These are phyloP conservation scores for Pasiphila rectangulata DNA, from an alignment of 2,888 invertebrate genomes.

Conservation along the genomic window DNA sequence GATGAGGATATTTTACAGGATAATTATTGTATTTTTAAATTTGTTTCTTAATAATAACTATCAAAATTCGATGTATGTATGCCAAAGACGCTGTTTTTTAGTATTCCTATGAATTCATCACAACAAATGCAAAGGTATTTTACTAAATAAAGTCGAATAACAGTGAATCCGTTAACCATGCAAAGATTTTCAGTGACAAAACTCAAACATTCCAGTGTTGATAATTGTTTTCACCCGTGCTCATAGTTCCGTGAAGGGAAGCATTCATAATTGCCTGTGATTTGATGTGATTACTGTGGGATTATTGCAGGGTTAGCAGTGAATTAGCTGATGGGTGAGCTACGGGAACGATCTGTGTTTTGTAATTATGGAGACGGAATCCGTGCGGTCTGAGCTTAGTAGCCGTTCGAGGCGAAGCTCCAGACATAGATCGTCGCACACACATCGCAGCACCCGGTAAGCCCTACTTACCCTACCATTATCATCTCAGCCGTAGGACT, in stretches of 20 bases:
- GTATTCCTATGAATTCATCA: slow-evolving; percentile 47
- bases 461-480: slow-evolving; percentile 6
- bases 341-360: slow-evolving; percentile 38
- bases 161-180: slow-evolving; percentile 17
- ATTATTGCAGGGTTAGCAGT: slow-evolving; percentile 53
- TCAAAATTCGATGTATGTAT: slow-evolving; percentile 58
- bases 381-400: slow-evolving; percentile 95
- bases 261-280: slow-evolving; percentile 68
- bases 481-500: too few species aligned
- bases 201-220: slow-evolving; percentile 34
- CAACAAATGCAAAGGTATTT: slow-evolving; percentile 63
- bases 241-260: slow-evolving; percentile 58
- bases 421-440: slow-evolving; percentile 81
- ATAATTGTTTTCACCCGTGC: slow-evolving; percentile 42
- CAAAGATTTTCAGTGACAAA: slow-evolving; percentile 20
- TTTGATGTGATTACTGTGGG: slow-evolving; percentile 54
- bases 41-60: slow-evolving; percentile 38
- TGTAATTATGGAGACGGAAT: slow-evolving; percentile 93
- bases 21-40: slow-evolving; percentile 30
- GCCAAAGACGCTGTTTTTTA: slow-evolving; percentile 59
- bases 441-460: slow-evolving; percentile 85
- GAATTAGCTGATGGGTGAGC: slow-evolving; percentile 62
- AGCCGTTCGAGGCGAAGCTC: slow-evolving; percentile 88
- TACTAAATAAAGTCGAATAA: slow-evolving; percentile 26
- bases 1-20: slow-evolving; percentile 20